phyloP scores from a whole-genome alignment of 2,888 invertebrate species.

The Idaea straminata region DNA sequence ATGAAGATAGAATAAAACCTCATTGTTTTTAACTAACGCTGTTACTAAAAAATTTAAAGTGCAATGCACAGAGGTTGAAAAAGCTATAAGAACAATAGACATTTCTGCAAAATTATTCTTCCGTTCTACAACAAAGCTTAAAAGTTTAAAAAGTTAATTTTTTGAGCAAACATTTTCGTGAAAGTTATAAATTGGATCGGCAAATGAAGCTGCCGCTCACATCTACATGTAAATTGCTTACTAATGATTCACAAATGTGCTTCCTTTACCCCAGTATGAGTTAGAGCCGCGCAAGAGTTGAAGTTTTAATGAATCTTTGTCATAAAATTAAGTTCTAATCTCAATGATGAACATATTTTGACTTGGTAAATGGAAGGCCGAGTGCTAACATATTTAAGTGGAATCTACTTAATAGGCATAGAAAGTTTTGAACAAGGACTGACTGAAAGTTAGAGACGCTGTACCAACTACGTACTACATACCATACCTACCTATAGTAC shows the following conservation, averaged over 20 bases:
- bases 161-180: not conserved
- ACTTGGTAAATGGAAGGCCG: slow-evolving; percentile 5
- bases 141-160: not conserved
- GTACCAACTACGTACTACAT: too few species aligned
- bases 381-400: slow-evolving; percentile 18
- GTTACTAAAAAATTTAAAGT: not conserved
- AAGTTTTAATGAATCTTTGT: slow-evolving; percentile 21
- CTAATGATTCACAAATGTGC: slow-evolving; percentile 24
- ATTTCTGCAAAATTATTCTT: not conserved
- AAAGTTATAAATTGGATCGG: slow-evolving; percentile 1
- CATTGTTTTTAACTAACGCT: not conserved
- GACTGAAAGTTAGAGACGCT: slow-evolving; percentile 13
- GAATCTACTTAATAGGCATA: slow-evolving; percentile 18
- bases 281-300: slow-evolving; percentile 7
- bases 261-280: slow-evolving; percentile 17
- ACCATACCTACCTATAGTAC: too few species aligned
- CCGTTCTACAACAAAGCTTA: not conserved
- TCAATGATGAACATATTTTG: slow-evolving; percentile 13
- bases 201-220: slow-evolving; percentile 7
- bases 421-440: slow-evolving; percentile 22
- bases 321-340: not conserved
- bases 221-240: slow-evolving; percentile 28
- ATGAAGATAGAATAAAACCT: not conserved
- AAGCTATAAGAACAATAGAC: not conserved
- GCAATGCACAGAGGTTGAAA: not conserved